Conservation (phyloP, 2,888 invertebrate genomes). For the Nephrotoma appendiculata region DNA sequence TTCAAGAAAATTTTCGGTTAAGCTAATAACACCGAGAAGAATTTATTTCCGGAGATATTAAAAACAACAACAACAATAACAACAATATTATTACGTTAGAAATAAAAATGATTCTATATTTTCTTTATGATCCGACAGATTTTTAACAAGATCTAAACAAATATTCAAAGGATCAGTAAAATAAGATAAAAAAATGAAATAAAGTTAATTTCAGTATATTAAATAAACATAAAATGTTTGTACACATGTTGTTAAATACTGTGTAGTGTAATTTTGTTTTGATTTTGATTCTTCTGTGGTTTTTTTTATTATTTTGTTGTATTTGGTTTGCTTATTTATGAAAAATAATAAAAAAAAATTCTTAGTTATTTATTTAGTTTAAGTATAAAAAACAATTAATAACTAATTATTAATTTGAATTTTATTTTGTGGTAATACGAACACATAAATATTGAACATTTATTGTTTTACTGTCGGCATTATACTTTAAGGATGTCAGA, state of each 20-base stretch:
- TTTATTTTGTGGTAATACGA: neutral
- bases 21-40: neutral
- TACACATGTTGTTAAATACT: conserved; percentile 4
- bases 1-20: neutral
- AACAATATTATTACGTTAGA: neutral
- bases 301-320: neutral
- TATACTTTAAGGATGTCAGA: neutral
- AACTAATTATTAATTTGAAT: neutral
- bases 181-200: neutral
- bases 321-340: neutral
- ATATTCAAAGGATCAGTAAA: conserved; percentile 2
- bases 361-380: neutral
- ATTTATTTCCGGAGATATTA: neutral
- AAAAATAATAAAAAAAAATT: neutral
- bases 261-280: conserved; percentile 1
- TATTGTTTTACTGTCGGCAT: neutral
- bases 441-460: neutral
- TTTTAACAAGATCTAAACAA: conserved; percentile 4
- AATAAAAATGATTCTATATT: neutral
- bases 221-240: conserved; percentile 6
- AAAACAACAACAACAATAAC: neutral
- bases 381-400: neutral
- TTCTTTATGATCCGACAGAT: conserved; percentile 3
- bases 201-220: conserved; percentile 5
- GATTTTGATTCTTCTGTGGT: conserved; percentile 1